phyloP scores from a whole-genome alignment of 2,797 vertebrate genomes.

The Anolis apletophallus region DNA sequence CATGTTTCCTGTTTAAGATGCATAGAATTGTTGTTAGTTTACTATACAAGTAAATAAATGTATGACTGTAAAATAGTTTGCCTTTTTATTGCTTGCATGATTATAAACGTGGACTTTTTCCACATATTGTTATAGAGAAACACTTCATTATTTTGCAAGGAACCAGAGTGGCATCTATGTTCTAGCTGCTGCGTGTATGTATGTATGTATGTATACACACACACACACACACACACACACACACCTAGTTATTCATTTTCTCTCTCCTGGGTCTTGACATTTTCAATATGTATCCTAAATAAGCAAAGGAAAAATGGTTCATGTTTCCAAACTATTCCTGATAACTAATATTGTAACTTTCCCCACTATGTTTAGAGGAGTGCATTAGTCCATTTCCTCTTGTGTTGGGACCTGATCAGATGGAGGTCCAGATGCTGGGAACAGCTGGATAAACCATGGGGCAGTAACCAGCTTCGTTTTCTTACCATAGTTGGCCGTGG shows the following conservation, averaged over 20 bases:
- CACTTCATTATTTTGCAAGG: neutral
- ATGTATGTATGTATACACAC: too few species aligned
- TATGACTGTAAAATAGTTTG: constrained; percentile 8
- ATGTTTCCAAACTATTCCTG: too few species aligned
- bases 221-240: too few species aligned
- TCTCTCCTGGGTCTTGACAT: neutral
- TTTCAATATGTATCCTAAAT: neutral
- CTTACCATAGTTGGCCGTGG: too few species aligned
- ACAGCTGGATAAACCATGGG: too few species aligned
- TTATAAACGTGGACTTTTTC: neutral
- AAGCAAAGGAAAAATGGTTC: neutral
- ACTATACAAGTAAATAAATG: neutral
- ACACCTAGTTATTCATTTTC: too few species aligned
- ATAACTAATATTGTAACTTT: neutral
- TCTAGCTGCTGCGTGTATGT: too few species aligned
- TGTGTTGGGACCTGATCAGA: too few species aligned
- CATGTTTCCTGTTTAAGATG: neutral
- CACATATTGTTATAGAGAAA: neutral
- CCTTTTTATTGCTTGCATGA: neutral
- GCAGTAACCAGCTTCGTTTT: too few species aligned
- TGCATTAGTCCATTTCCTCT: neutral
- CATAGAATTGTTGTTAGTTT: neutral
- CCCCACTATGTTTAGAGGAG: neutral
- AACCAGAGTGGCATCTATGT: neutral
- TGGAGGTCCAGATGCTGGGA: too few species aligned